Conservation (phyloP, 1,140 invertebrate species). For the Conus ventricosus region DNA sequence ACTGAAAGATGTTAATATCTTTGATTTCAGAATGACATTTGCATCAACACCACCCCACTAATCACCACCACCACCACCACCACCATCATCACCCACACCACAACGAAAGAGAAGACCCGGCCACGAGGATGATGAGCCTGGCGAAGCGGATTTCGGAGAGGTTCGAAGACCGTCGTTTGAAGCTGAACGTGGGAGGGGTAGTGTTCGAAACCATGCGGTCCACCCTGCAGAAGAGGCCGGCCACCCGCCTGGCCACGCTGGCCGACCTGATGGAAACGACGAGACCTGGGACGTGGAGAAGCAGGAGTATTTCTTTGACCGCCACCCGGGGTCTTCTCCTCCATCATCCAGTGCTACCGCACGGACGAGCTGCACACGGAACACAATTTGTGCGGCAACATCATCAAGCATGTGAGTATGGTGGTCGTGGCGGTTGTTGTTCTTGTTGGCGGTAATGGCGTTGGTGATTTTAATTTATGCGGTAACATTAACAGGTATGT, state of each 20-base stretch:
- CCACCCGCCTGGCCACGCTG: slow-evolving; percentile 89
- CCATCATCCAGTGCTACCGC: slow-evolving; percentile 91
- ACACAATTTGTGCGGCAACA: slow-evolving; percentile 96
- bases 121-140: slow-evolving; percentile 3
- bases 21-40: background rate
- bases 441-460: too few species aligned
- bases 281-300: slow-evolving; percentile 95
- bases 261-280: slow-evolving; percentile 85
- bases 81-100: background rate
- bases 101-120: background rate
- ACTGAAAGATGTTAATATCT: too few species aligned
- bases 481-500: too few species aligned
- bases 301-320: slow-evolving; percentile 99
- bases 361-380: slow-evolving; percentile 98
- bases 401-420: slow-evolving; percentile 88
- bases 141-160: slow-evolving; percentile 14
- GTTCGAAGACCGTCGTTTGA: slow-evolving; percentile 92
- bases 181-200: slow-evolving; percentile 98
- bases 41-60: background rate
- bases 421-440: too few species aligned
- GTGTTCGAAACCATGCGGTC: slow-evolving; percentile 95
- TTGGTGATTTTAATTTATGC: too few species aligned
- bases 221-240: slow-evolving; percentile 95
- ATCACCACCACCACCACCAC: background rate
- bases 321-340: slow-evolving; percentile 98